Conservation (phyloP, 2,113 vertebrate genomes). For the Ailurus styani region DNA sequence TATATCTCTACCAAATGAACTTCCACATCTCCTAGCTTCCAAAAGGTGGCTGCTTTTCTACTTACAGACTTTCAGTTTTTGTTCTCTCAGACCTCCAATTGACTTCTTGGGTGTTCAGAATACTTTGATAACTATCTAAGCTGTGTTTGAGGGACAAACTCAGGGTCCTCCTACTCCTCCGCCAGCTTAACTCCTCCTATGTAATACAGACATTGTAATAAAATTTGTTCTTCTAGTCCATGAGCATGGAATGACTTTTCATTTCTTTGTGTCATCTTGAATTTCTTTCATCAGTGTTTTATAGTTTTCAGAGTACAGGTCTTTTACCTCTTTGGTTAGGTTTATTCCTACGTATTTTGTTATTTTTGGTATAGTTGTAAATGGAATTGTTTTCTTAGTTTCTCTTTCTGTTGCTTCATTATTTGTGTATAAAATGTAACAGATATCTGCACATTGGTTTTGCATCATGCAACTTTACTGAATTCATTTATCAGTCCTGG, state of each 20-base stretch:
- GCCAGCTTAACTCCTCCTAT: not conserved
- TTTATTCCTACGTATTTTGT: not conserved
- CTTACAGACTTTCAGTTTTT: not conserved
- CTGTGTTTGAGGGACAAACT: not conserved
- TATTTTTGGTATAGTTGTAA: not conserved
- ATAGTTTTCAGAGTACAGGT: not conserved
- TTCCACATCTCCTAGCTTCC: not conserved
- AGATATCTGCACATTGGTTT: not conserved
- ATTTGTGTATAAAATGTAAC: not conserved
- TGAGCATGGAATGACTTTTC: not conserved
- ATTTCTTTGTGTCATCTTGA: not conserved
- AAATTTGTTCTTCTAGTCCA: not conserved
- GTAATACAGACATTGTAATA: not conserved
- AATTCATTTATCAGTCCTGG: not conserved
- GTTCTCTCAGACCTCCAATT: not conserved
- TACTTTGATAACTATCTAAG: not conserved
- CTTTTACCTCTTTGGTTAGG: not conserved
- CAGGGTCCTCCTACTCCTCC: not conserved
- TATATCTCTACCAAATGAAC: not conserved
- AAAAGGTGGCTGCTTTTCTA: not conserved
- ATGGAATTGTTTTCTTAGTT: not conserved
- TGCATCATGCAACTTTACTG: not conserved
- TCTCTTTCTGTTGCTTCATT: not conserved
- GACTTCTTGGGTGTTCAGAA: not conserved
- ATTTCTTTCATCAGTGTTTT: not conserved